A percentile compares a stretch with the other conserved stretches of the same genome.
These are phyloP conservation scores for Megaustenia siamemsis DNA, from an alignment of 2,888 invertebrate species.

Conservation along the genomic window DNA sequence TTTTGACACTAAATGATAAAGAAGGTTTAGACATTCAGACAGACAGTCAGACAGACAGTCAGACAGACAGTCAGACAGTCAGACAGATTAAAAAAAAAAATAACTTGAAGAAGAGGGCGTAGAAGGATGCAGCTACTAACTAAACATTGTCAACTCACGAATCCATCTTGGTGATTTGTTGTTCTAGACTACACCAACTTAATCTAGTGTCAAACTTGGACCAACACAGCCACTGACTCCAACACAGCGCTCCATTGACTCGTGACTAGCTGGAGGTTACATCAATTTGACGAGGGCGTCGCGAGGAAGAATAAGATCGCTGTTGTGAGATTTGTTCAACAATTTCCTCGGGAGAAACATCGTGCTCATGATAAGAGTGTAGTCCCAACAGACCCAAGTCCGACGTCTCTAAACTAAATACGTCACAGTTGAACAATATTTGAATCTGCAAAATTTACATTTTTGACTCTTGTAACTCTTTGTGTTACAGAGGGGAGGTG, in stretches of 20 bases:
- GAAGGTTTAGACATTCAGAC: too few relatives aligned
- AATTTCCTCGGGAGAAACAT: constrained; percentile 15
- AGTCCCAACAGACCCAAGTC: background rate
- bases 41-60: too few relatives aligned
- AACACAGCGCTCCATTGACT: background rate
- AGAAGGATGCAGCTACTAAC: background rate
- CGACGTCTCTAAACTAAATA: background rate
- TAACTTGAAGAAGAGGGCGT: background rate
- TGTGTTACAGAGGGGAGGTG: background rate
- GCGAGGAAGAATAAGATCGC: background rate
- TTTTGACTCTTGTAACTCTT: background rate
- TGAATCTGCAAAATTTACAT: background rate
- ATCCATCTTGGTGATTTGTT: background rate
- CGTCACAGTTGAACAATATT: background rate
- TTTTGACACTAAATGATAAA: too few relatives aligned
- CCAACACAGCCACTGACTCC: constrained; percentile 14
- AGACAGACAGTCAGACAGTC: too few relatives aligned
- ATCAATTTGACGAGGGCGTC: constrained; percentile 3
- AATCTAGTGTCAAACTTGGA: background rate
- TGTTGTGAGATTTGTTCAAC: background rate
- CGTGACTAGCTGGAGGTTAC: background rate
- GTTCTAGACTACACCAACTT: background rate
- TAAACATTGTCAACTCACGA: background rate
- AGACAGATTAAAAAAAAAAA: background rate
- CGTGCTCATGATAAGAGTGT: background rate